Evolutionary conservation across 2,888 invertebrate genomes (phyloP).

Genomic region (Philaethria dido): DNA sequence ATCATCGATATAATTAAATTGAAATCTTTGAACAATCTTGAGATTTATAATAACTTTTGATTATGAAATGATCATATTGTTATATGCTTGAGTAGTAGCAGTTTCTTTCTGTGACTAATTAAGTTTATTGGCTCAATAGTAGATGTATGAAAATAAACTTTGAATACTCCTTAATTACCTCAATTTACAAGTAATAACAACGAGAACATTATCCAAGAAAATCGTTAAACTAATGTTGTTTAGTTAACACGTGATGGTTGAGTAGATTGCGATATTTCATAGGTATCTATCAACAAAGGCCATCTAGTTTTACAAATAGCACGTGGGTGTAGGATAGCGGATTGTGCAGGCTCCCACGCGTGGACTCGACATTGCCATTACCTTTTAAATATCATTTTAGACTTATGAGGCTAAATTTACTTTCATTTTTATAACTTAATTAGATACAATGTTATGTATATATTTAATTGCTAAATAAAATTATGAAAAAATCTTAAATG

Average conservation of each 20-base stretch:
- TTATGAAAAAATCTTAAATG: too few relatives aligned
- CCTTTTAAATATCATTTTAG: constrained; percentile 10
- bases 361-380: constrained; percentile 42
- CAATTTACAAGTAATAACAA: background rate
- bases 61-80: too few relatives aligned
- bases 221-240: constrained; percentile 3
- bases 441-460: background rate
- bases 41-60: too few relatives aligned
- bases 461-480: background rate
- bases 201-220: background rate
- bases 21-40: constrained; percentile 39
- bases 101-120: background rate
- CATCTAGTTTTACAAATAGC: constrained; percentile 40
- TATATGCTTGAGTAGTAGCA: too few relatives aligned
- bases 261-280: constrained; percentile 34
- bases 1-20: constrained; percentile 56
- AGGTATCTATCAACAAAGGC: constrained; percentile 40
- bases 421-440: constrained; percentile 18
- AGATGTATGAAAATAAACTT: background rate
- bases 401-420: constrained; percentile 20
- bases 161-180: background rate
- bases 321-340: constrained; percentile 40
- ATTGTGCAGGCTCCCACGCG: constrained; percentile 46
- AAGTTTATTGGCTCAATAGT: background rate
- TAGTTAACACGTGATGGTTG: background rate